phyloP scores from a whole-genome alignment of 2,797 vertebrate species.

The Hippocampus kuda region DNA sequence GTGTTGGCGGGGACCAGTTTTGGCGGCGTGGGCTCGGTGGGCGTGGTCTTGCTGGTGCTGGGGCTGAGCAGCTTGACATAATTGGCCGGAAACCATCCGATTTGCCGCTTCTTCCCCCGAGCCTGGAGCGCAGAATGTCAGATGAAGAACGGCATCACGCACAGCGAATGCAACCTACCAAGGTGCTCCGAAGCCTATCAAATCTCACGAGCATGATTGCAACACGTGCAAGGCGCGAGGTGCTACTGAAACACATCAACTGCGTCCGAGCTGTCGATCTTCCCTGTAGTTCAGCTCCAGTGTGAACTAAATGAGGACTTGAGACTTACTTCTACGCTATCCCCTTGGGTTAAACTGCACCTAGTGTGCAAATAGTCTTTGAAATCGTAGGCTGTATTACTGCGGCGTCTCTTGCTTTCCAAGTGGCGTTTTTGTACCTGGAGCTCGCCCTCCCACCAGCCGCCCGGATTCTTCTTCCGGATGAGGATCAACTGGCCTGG shows the following conservation, averaged over 20 bases:
- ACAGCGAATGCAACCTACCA: background rate
- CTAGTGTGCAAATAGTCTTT: background rate
- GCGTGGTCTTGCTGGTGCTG: conserved; percentile 92
- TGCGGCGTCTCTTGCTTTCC: background rate
- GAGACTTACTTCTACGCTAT: background rate
- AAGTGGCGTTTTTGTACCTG: conserved; percentile 65
- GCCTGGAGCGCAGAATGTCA: conserved; percentile 65
- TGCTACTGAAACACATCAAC: background rate
- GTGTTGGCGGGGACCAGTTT: conserved; percentile 67
- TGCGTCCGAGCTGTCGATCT: too few relatives aligned
- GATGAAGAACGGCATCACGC: background rate
- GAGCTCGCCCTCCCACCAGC: conserved; percentile 99
- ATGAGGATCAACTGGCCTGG: conserved; percentile 96
- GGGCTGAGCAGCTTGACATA: conserved; percentile 96
- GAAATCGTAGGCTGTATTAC: background rate
- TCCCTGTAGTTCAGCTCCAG: background rate
- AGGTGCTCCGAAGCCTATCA: background rate
- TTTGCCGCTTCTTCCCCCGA: conserved; percentile 93
- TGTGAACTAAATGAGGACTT: background rate
- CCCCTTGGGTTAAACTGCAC: background rate
- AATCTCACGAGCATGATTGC: too few relatives aligned
- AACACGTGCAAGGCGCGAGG: too few relatives aligned
- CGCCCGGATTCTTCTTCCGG: conserved; percentile 96
- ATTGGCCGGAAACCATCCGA: conserved; percentile 98
- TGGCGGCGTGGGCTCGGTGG: conserved; percentile 79